phyloP scores from a whole-genome alignment of 2,888 invertebrate genomes.

The Sipunculus nudus region DNA sequence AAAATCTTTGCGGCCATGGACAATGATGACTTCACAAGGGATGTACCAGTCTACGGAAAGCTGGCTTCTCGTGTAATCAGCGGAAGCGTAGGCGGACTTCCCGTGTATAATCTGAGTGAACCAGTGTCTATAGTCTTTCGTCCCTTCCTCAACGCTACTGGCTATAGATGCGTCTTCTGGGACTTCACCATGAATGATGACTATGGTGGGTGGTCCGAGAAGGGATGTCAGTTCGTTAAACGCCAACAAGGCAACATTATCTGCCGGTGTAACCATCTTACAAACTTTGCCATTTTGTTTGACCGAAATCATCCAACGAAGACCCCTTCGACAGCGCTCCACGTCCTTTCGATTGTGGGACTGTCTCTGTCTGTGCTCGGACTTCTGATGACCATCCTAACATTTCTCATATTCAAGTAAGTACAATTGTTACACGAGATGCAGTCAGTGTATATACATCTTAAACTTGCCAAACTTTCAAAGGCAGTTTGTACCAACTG shows the following conservation, averaged over 20 bases:
- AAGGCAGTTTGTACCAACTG: too few species aligned
- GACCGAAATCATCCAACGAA: too few species aligned
- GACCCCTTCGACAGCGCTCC: too few species aligned
- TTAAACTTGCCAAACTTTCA: too few species aligned
- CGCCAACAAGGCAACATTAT: slow-evolving; percentile 38
- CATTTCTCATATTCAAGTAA: slow-evolving; percentile 69
- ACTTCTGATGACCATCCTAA: slow-evolving; percentile 67
- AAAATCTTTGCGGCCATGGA: too few species aligned
- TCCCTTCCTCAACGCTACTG: neutral
- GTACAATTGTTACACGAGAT: too few species aligned
- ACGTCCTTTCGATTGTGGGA: slow-evolving; percentile 56
- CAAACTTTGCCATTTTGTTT: slow-evolving; percentile 54
- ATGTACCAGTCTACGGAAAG: too few species aligned
- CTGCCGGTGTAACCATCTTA: slow-evolving; percentile 58
- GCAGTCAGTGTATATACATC: too few species aligned
- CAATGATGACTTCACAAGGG: too few species aligned
- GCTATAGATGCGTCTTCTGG: slow-evolving; percentile 41
- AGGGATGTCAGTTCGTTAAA: slow-evolving; percentile 45
- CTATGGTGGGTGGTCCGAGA: slow-evolving; percentile 50
- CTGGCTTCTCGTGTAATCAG: too few species aligned
- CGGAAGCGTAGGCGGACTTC: too few species aligned
- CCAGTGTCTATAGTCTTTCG: neutral
- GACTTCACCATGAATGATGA: slow-evolving; percentile 44
- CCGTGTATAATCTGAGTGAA: too few species aligned
- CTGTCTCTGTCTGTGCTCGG: slow-evolving; percentile 67